Base-by-base conservation (phyloP, 2,113 vertebrate species). In the Tetraodon nigroviridis region DNA sequence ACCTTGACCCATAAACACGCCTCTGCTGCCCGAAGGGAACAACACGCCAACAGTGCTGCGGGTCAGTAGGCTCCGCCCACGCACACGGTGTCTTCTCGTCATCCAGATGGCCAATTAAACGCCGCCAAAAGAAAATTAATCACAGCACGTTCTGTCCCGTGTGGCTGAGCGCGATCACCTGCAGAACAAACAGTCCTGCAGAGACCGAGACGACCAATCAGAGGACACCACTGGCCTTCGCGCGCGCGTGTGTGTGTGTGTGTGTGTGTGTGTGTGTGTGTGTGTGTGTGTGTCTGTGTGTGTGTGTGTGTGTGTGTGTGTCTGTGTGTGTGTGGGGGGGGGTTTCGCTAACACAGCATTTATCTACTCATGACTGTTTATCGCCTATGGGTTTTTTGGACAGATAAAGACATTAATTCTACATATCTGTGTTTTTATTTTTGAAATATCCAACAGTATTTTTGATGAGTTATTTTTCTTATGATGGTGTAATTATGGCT, bases 101-200 rank as follows among this genome's bases (percentile, higher is more conserved):
- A 67, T 42, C 77, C 84, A 86, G 81, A 86, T 86, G 84, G 84
- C 68, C 71, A 68, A 79, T 80, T 80, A 78, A n/a, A 64, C 14
- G 17, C 55, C 64, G 64, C 78, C 64, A 61, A 50, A 37, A 61
- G 55, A 58, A 84, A 81, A 79, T 75, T 50, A 79, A 75, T 76
- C 77, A 66, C 65, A 40, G 67, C 60, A 73, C 66, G 55, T 82
- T 80, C 70, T 52, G 64, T 70, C 59, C 55, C 29, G 14, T 7
- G 13, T 75, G 64, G 67, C 41, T 70, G 77, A 71, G 58, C 50
- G 41, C 58, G 62, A 56, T 63, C 61, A 50, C 54, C 71, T 29
- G 17, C 46, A 46, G n/a, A 67, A 75, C 50, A 67, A 69, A 78
- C 58, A 49, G 18, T 45, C 76, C 76, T 12, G 52, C 67, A 79